Conservation (phyloP, 2,113 vertebrate species). For the Melozone crissalis region DNA sequence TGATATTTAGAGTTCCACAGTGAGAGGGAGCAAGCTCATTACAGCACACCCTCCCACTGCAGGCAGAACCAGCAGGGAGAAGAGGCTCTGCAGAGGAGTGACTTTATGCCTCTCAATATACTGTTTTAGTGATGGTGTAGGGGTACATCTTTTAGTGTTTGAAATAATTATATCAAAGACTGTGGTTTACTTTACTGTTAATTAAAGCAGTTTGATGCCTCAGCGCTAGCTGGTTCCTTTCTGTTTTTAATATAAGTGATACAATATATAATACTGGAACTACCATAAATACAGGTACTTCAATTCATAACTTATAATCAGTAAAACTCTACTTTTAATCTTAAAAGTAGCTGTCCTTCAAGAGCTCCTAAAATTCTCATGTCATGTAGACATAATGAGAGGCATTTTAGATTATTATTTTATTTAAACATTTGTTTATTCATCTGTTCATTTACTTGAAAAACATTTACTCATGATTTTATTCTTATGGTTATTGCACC, state of each 20-base stretch:
- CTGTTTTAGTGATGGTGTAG: background rate
- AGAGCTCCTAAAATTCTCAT: background rate
- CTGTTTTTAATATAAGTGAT: background rate
- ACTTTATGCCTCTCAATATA: fast-evolving
- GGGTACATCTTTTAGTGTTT: background rate
- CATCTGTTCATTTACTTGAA: background rate
- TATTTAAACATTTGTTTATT: background rate
- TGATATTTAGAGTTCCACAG: background rate
- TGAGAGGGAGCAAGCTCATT: background rate
- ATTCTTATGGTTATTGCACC: background rate
- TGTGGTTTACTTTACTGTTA: background rate
- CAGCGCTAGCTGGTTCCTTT: background rate
- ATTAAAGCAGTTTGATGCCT: background rate
- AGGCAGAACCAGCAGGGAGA: background rate
- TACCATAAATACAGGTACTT: background rate
- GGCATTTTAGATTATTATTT: background rate
- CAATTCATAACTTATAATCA: background rate
- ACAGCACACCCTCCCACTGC: fast-evolving
- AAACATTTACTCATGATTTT: background rate
- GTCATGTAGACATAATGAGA: background rate
- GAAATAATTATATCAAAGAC: background rate
- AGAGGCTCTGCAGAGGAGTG: background rate
- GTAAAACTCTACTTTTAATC: background rate
- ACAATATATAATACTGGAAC: background rate
- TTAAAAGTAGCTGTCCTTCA: background rate